Base-by-base conservation (phyloP, 2,797 vertebrate species). In the Melopsittacus undulatus region DNA sequence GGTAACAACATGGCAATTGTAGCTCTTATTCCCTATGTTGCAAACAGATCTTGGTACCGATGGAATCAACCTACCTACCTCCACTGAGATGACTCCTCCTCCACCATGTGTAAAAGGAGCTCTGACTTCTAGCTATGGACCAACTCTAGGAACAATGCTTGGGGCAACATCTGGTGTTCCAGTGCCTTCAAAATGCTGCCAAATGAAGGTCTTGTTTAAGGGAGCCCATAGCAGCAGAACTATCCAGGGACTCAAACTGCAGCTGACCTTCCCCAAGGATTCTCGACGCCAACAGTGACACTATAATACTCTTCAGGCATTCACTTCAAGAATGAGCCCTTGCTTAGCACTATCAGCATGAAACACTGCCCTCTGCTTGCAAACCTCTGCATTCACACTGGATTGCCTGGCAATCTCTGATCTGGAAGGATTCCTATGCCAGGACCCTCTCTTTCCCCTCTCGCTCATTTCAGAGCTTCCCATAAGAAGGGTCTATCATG, bases 11-110 rank as follows among this genome's bases (percentile, higher is more conserved):
- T 30, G 34, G 46, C 13, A 14, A 63, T 4, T 62, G 86, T 75
- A 66, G 48, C 67, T 91, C 15, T 92, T 79, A 19, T 56, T 94
- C 70, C 70, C 49, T 90, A 52, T 86, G 83, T 96, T 79, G 54
- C 57, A 96, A 97, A 79, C 97, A 99, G 99, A 95, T 97, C 99
- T 30, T 99, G 99, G 99, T 99, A 99, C 96, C 98, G 99, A 91
- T 99, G 99, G 99, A 99, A 98, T 84, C 97, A 98, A 56, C 96
- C 98, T 32, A 97, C 98, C 38, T 99, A 99, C 97, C 99, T 99
- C 94, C 99, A 99, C 97, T 99, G 98, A 99, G 92, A 88, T 68
- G 43, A 63, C 57, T 84, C 43, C 61, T 84, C 48, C 70, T 82
- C 78, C 61, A 52, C 45, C 56, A 2, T 4, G 30, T 56, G 57